Evolutionary conservation across 2,797 vertebrate species (phyloP).

Genomic region (Trachurus trachurus): DNA sequence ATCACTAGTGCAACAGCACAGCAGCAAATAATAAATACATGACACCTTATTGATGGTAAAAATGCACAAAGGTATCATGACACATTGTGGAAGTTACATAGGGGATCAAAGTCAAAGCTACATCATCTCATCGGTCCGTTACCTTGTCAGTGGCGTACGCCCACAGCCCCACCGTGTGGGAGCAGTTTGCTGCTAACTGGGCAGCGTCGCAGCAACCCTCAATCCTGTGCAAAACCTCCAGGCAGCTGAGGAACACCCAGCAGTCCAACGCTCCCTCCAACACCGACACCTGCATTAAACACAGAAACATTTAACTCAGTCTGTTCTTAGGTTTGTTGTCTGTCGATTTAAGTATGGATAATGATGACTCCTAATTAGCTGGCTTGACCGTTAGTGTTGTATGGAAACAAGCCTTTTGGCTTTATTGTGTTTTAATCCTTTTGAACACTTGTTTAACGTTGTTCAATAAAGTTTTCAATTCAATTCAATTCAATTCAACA

Average conservation of each 20-base stretch:
- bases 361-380: background rate
- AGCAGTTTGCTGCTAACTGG: conserved; percentile 94
- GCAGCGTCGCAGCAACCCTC: conserved; percentile 95
- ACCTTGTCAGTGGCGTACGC: conserved; percentile 98
- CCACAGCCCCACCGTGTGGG: conserved; percentile 97
- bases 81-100: background rate
- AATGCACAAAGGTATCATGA: background rate
- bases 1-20: no score
- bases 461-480: no score
- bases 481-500: no score
- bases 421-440: no score
- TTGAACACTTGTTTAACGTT: no score
- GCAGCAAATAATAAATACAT: background rate
- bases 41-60: background rate
- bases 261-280: conserved; percentile 95
- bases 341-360: background rate
- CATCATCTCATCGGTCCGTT: background rate
- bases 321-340: background rate
- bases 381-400: no score
- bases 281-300: conserved; percentile 89
- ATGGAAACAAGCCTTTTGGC: no score
- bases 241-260: conserved; percentile 98
- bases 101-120: background rate
- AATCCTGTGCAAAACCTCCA: conserved; percentile 98
- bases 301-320: background rate